A percentile compares a stretch with the other conserved stretches of the same genome.
These are phyloP conservation scores for Sprattus sprattus DNA, from an alignment of 2,113 vertebrate genomes.

Conservation along the genomic window DNA sequence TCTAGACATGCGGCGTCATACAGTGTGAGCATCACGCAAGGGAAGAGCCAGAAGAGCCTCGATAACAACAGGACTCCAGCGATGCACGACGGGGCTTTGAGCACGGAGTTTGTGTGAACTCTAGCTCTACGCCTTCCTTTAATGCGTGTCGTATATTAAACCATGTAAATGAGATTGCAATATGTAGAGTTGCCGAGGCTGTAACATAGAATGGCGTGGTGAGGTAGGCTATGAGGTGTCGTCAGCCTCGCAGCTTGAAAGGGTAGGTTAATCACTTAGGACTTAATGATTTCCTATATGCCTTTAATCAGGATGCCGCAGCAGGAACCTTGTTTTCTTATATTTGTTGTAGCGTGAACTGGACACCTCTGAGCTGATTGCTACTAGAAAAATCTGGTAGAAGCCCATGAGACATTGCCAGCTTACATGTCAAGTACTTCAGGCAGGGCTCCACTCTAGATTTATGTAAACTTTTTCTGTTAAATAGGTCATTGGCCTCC, in stretches of 20 bases:
- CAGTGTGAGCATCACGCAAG: slow-evolving; percentile 68
- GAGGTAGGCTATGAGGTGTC: neutral
- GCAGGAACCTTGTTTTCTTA: neutral
- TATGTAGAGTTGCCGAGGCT: neutral
- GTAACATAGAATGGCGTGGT: neutral
- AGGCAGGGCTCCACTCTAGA: neutral
- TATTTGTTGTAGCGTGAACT: neutral
- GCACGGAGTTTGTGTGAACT: neutral
- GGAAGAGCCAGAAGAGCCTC: slow-evolving; percentile 43
- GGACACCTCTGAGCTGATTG: neutral
- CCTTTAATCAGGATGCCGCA: neutral
- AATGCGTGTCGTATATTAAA: neutral
- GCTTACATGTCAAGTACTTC: neutral
- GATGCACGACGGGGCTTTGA: slow-evolving; percentile 9
- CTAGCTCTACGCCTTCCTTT: neutral
- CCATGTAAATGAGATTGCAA: neutral
- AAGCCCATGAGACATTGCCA: neutral
- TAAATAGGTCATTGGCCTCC: slow-evolving; percentile 11
- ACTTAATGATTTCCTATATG: neutral
- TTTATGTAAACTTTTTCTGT: neutral
- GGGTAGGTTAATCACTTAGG: neutral
- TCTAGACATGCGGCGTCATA: slow-evolving; percentile 69
- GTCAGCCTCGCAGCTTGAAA: neutral
- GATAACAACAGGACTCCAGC: slow-evolving; percentile 15
- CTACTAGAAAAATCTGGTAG: neutral